Conservation (phyloP, 2,113 vertebrate genomes). For the Gambusia holbrooki region DNA sequence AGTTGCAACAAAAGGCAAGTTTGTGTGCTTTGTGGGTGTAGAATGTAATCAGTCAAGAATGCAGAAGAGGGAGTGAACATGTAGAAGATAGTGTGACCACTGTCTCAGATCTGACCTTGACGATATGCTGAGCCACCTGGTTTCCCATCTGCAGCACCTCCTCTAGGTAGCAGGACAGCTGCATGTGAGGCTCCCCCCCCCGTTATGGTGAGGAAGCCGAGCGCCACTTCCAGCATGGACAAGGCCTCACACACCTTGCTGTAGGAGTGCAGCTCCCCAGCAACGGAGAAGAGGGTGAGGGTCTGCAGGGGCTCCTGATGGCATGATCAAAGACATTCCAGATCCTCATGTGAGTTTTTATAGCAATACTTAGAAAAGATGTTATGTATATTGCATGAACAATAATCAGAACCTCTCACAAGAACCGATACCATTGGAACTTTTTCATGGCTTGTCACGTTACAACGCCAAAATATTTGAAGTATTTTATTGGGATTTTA, state of each 20-base stretch:
- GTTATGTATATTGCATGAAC: not conserved
- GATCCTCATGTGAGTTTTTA: not conserved
- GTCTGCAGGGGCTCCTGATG: conserved; percentile 83
- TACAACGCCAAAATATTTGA: too few species aligned
- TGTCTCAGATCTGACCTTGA: conserved; percentile 81
- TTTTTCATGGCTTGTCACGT: too few species aligned
- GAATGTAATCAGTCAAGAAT: conserved; percentile 7
- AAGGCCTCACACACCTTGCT: conserved; percentile 92
- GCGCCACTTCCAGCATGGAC: conserved; percentile 82
- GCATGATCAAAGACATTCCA: not conserved
- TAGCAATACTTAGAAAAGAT: not conserved
- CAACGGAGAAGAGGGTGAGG: conserved; percentile 75
- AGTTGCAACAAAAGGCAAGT: not conserved
- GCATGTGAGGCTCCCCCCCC: conserved; percentile 82
- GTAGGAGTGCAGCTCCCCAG: conserved; percentile 88
- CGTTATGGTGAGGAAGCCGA: conserved; percentile 92
- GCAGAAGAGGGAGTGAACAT: not conserved
- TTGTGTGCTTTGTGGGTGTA: not conserved
- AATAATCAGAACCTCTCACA: not conserved
- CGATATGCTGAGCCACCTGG: conserved; percentile 81
- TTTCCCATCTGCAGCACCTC: conserved; percentile 87
- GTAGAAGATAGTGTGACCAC: conserved; percentile 6
- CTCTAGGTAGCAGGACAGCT: conserved; percentile 83
- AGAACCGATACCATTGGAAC: not conserved
- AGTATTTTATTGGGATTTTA: too few species aligned